Conservation (phyloP, 2,888 invertebrate genomes). For the Sinodicranocentrus sp. region DNA sequence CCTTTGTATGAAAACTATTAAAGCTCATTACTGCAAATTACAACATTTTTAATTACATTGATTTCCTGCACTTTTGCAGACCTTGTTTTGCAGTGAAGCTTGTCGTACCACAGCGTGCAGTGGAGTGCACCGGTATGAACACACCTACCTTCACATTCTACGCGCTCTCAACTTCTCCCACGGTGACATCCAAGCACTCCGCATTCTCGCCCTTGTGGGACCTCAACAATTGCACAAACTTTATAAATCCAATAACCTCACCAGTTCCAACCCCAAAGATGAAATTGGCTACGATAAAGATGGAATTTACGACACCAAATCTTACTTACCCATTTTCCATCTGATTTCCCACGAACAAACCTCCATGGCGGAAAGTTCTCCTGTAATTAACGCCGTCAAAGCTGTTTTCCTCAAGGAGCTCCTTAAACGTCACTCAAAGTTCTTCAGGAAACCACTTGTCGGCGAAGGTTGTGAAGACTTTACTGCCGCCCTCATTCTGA, state of each 20-base stretch:
- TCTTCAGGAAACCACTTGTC: constrained; percentile 12
- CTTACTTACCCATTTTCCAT: constrained; percentile 65
- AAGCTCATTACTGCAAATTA: constrained; percentile 12
- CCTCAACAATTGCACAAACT: constrained; percentile 31
- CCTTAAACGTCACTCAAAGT: constrained; percentile 49
- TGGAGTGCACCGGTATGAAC: constrained; percentile 68
- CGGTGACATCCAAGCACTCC: constrained; percentile 60
- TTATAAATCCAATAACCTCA: neutral
- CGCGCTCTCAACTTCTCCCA: constrained; percentile 42
- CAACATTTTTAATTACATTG: neutral
- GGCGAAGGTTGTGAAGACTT: constrained; percentile 40
- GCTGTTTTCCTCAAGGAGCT: constrained; percentile 66
- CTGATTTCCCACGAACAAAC: constrained; percentile 57
- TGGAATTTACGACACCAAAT: constrained; percentile 56
- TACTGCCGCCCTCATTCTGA: constrained; percentile 63
- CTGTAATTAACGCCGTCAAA: constrained; percentile 31
- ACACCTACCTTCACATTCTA: constrained; percentile 67
- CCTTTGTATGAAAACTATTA: constrained; percentile 69
- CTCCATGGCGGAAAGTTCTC: neutral
- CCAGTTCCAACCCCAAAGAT: neutral
- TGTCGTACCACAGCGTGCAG: constrained; percentile 50
- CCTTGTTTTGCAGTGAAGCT: constrained; percentile 67
- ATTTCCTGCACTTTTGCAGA: constrained; percentile 57
- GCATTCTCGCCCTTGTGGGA: constrained; percentile 69
- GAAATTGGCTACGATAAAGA: constrained; percentile 19